Evolutionary conservation across 2,113 vertebrate species (phyloP).

Genomic region (Nematolebias whitei): DNA sequence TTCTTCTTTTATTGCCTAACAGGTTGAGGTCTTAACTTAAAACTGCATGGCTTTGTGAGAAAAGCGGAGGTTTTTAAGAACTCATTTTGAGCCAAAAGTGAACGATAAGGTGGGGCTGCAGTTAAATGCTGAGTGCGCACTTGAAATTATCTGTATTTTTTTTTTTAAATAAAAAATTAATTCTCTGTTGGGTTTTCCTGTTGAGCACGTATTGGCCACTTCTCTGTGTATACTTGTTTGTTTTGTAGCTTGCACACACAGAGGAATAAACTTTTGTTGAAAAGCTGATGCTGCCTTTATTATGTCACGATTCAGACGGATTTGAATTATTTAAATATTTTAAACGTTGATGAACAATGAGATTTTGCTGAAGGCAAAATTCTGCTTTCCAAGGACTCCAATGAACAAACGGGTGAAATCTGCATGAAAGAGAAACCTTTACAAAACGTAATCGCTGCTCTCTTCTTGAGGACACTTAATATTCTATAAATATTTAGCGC

Average conservation of each 20-base stretch:
- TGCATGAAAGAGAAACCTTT: not conserved
- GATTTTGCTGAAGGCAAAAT: no score
- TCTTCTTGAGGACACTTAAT: slow-evolving; percentile 19
- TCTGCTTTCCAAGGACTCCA: not conserved
- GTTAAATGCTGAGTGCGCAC: not conserved
- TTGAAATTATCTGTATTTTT: not conserved
- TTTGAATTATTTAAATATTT: no score
- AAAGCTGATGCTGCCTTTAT: no score
- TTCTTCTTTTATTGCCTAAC: slow-evolving; percentile 6
- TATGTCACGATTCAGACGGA: no score
- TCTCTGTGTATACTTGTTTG: not conserved
- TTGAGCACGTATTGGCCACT: not conserved
- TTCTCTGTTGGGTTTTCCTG: slow-evolving; percentile 14
- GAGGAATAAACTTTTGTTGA: no score
- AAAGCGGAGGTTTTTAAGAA: not conserved
- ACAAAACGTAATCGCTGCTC: slow-evolving; percentile 8
- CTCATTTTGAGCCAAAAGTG: not conserved
- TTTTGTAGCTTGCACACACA: not conserved
- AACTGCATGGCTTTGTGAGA: not conserved
- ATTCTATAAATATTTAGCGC: no score
- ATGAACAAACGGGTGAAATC: slow-evolving; percentile 6
- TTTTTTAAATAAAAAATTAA: not conserved
- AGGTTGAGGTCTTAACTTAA: not conserved
- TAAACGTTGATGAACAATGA: no score
- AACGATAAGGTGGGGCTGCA: not conserved